Evolutionary conservation across 2,888 invertebrate species (phyloP), one percentile per base, ranked within the genome.

Genomic region (Xylophagus ater): DNA sequence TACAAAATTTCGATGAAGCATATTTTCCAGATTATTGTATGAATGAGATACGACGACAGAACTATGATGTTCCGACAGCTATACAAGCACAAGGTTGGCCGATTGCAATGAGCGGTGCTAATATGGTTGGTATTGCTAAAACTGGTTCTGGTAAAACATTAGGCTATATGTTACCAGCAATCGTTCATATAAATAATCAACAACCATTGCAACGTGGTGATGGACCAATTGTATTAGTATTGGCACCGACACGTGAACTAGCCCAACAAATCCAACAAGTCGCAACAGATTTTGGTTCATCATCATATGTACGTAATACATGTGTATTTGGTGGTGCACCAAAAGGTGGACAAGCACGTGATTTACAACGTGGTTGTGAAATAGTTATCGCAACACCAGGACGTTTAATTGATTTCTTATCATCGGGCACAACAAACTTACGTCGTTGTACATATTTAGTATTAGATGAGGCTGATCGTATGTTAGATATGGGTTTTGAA

Each of bases 401-500:
- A 3, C 72, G 90, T 43, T 66, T 90, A 25, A 82, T 89, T 48
- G 89, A 90, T 61, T 86, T 89, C 56, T 66, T 90, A 21, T 81
- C 87, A 53, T 72, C 71, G 42, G 81, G 79, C 7, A 78, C 76
- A 4, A 81, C 82, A 3, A 82, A 81, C 59, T 62, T 86, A 36
- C 71, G 74, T 15, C 71, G 83, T 34, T 82, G 82, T 56, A 88
- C 89, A 3, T 90, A 88, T 58, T 65, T 90, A 47, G 88, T 90
- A 1, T 63, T 90, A 40, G 90, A 90, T 66, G 90, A 90, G 64
- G 90, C 90, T 42, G 90, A 94, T 60, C 73, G 93, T 34, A 94
- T 94, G 94, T 71, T 94, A 54, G 93, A 94, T 66, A 94, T 96
- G 94, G 94, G 94, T 46, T 94, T 94, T 62, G 93, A 94, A 62